Evolutionary conservation across 2,797 vertebrate species (phyloP).

Genomic region (Apogon hyalosoma): DNA sequence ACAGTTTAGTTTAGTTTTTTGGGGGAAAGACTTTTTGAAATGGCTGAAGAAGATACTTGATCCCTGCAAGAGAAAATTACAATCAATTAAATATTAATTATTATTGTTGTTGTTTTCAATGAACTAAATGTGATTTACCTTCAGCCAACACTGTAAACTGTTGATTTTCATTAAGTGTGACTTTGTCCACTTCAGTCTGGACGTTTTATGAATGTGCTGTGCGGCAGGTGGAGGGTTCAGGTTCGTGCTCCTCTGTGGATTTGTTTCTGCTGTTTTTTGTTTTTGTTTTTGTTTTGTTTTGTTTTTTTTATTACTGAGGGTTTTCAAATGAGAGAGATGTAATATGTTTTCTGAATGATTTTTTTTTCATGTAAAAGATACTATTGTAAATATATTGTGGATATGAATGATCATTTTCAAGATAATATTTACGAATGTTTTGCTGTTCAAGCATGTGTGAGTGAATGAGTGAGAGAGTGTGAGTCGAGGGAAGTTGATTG

Average conservation of each 20-base stretch:
- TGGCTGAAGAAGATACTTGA: not conserved
- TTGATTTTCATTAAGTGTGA: slow-evolving; percentile 33
- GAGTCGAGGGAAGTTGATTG: slow-evolving; percentile 67
- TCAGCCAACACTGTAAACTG: slow-evolving; percentile 29
- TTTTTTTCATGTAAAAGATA: slow-evolving; percentile 36
- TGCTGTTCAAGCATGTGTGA: slow-evolving; percentile 48
- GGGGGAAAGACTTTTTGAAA: not conserved
- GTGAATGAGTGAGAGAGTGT: slow-evolving; percentile 16
- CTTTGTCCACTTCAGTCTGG: slow-evolving; percentile 27
- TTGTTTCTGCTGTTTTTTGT: slow-evolving; percentile 34
- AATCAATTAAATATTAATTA: slow-evolving; percentile 2
- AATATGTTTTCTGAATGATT: slow-evolving; percentile 48
- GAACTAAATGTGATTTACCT: not conserved
- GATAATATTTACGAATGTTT: slow-evolving; percentile 66
- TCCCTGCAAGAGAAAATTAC: slow-evolving; percentile 2
- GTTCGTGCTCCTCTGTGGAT: slow-evolving; percentile 52
- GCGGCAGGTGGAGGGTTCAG: slow-evolving; percentile 47
- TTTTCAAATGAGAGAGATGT: slow-evolving; percentile 20
- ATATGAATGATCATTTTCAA: slow-evolving; percentile 72
- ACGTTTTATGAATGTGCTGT: slow-evolving; percentile 34
- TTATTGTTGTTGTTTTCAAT: slow-evolving; percentile 12
- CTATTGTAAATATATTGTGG: slow-evolving; percentile 78
- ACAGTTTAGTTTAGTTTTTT: not conserved
- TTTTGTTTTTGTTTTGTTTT: slow-evolving; percentile 4
- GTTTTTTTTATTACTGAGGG: slow-evolving; percentile 10